Conservation (phyloP, 2,797 vertebrate species). For the Pseudochaenichthys georgianus region DNA sequence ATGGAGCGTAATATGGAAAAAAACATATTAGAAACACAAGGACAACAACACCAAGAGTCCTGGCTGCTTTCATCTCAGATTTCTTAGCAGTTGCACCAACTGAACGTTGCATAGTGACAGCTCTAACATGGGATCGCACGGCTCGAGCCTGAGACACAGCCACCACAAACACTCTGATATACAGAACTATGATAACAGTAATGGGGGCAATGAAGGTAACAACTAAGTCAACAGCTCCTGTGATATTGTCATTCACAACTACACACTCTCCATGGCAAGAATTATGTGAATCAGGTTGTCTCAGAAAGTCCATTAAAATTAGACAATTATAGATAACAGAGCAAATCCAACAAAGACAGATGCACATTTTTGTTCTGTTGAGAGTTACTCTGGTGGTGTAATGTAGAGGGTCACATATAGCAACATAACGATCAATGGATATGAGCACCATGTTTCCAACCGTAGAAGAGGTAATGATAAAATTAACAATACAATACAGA, state of each 20-base stretch:
- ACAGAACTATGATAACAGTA: too few relatives aligned
- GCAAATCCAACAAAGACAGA: slow-evolving; percentile 10
- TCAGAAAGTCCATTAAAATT: slow-evolving; percentile 3
- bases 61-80: too few relatives aligned
- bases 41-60: too few relatives aligned
- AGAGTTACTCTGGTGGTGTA: slow-evolving; percentile 8
- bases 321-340: neutral
- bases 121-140: too few relatives aligned
- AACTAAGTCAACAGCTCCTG: neutral
- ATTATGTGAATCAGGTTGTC: neutral
- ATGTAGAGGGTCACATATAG: slow-evolving; percentile 26
- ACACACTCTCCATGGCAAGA: slow-evolving; percentile 15
- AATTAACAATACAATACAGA: too few relatives aligned
- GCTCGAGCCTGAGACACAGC: too few relatives aligned
- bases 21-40: too few relatives aligned
- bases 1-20: too few relatives aligned
- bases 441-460: slow-evolving; percentile 31
- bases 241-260: neutral
- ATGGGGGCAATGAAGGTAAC: neutral
- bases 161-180: too few relatives aligned
- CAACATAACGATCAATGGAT: slow-evolving; percentile 34
- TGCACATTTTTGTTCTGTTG: neutral
- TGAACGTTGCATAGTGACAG: too few relatives aligned
- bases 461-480: slow-evolving; percentile 1
- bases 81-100: too few relatives aligned